Evolutionary conservation across 2,113 vertebrate genomes (phyloP).

Genomic region (Tragelaphus buxtoni): DNA sequence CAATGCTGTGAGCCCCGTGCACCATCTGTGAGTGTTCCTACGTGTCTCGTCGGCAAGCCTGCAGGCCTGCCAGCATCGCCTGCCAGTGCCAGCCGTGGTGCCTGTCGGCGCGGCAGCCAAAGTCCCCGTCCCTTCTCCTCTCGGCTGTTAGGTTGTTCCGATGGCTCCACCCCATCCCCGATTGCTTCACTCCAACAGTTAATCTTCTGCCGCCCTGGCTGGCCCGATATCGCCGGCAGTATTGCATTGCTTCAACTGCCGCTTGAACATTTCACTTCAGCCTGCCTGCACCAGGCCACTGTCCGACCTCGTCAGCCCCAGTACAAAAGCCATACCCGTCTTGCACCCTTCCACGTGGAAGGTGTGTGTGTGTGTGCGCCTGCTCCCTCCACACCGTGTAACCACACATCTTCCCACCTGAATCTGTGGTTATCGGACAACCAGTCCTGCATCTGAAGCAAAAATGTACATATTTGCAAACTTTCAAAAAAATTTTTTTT

Average conservation of each 20-base stretch:
- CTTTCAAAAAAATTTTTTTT: neutral
- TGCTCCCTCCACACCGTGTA: accelerated
- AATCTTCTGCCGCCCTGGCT: neutral
- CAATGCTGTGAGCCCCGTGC: accelerated
- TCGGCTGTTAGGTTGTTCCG: neutral
- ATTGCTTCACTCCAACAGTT: conserved; percentile 8
- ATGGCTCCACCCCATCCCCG: neutral
- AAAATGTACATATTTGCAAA: neutral
- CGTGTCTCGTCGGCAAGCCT: neutral
- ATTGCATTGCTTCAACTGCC: neutral
- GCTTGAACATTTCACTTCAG: neutral
- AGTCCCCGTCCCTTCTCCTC: neutral
- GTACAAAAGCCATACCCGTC: accelerated
- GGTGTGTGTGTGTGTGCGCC: too few relatives aligned
- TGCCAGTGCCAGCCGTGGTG: neutral
- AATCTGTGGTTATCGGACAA: accelerated
- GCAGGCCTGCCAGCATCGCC: neutral
- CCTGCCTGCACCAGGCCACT: neutral
- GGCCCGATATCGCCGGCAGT: neutral
- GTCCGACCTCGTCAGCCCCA: accelerated
- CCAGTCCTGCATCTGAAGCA: neutral
- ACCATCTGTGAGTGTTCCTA: accelerated
- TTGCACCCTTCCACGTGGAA: accelerated
- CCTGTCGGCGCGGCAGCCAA: neutral
- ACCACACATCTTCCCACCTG: accelerated